Evolutionary conservation across 1,140 invertebrate species (phyloP).

Genomic region (Patella vulgata): DNA sequence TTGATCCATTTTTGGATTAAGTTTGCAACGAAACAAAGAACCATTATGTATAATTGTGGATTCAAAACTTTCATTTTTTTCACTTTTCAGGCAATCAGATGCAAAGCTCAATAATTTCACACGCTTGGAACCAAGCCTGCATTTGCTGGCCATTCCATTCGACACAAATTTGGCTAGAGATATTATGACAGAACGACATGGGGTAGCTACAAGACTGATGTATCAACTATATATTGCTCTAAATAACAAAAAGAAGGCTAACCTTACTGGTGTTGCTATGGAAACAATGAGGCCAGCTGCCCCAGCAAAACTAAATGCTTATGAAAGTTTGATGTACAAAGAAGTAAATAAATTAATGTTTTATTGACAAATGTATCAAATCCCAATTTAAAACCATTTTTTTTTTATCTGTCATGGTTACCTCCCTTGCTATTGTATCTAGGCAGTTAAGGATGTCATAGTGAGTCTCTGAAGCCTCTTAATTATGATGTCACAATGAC

Average conservation of each 20-base stretch:
- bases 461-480: too few relatives aligned
- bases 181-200: constrained; percentile 66
- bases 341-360: constrained; percentile 47
- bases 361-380: not conserved
- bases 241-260: constrained; percentile 65
- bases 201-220: constrained; percentile 61
- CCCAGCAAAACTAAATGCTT: constrained; percentile 61
- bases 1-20: too few relatives aligned
- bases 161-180: constrained; percentile 65
- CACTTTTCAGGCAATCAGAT: constrained; percentile 56
- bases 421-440: too few relatives aligned
- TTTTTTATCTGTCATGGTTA: not conserved
- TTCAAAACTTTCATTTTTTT: not conserved
- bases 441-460: not conserved
- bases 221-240: constrained; percentile 67
- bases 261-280: constrained; percentile 66
- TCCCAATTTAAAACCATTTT: not conserved
- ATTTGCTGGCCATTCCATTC: constrained; percentile 64
- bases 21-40: too few relatives aligned
- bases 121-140: constrained; percentile 61
- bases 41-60: too few relatives aligned
- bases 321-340: constrained; percentile 63
- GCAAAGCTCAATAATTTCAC: constrained; percentile 68
- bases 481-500: too few relatives aligned
- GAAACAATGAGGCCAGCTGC: constrained; percentile 66